Evolutionary conservation across 2,797 vertebrate species (phyloP), one percentile per base, ranked within the genome.

Genomic region (Hoplostethus atlanticus): DNA sequence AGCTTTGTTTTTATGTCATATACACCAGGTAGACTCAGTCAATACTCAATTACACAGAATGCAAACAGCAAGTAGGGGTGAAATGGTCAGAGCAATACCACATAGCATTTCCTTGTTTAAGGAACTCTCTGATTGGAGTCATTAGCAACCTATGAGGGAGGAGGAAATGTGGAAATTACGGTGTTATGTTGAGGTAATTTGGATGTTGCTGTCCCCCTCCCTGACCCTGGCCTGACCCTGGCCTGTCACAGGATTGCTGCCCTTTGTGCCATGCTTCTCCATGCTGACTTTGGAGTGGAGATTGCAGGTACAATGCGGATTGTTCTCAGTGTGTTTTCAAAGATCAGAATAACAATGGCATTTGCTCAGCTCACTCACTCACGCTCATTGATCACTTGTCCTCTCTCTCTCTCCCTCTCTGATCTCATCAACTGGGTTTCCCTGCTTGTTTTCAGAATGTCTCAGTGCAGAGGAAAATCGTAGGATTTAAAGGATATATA

Each of bases 231-330:
- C 31, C 85, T 94, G 96, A 97, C 93, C 95, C 92, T 91, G 74
- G 85, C 70, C 87, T 88, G 92, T 95, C 95, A 95, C 84, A 92
- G 84, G 94, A 90, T 87, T 79, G 85, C 91, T 93, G 87, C 75
- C 92, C 89, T 95, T 95, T 94, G 93, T 95, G 91, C 88, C 86
- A 90, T 80, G 81, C 90, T 83, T 84, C 89, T 94, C 91, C 94
- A 89, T 92, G 90, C 91, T 95, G 95, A 93, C 92, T 94, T 94
- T 95, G 95, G 95, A 96, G 94, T 94, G 94, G 93, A 93, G 95
- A 96, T 96, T 96, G 95, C 94, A 96, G 95, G 94, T 94, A 93
- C 91, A 98, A 96, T 95, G 93, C 74, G 91, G 88, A 96, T 96
- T 96, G 96, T 97, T 95, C 95, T 96, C 91, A 88, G 88, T 87